Percentiles rank a stretch among this genome's conserved stretches.
Conservation (phyloP, 2,888 invertebrate species). For the Schrankia costaestrigalis region DNA sequence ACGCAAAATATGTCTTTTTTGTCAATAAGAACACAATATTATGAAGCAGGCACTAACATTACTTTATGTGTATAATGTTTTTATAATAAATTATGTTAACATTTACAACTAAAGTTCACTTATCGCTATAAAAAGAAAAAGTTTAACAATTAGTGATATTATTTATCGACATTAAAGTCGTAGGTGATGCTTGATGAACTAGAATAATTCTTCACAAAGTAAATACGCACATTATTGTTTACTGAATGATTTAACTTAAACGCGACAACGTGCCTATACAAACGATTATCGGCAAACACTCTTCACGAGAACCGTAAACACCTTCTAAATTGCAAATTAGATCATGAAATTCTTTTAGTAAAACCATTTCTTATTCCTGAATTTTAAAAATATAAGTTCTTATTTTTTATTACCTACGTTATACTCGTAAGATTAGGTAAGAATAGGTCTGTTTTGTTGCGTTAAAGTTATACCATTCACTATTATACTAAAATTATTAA, state of each 20-base stretch:
- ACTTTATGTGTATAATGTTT: conserved; percentile 70
- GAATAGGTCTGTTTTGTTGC: no score
- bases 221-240: conserved; percentile 25
- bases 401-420: not conserved
- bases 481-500: conserved; percentile 51
- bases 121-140: conserved; percentile 65
- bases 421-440: no score
- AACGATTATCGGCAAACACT: no score
- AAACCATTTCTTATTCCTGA: no score
- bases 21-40: conserved; percentile 58
- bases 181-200: conserved; percentile 58
- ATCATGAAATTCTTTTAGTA: no score
- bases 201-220: conserved; percentile 42
- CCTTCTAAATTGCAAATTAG: no score
- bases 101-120: conserved; percentile 68
- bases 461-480: conserved; percentile 29
- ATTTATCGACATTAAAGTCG: conserved; percentile 37
- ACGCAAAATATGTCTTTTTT: conserved; percentile 74
- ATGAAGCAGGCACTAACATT: conserved; percentile 79
- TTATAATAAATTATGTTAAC: conserved; percentile 78
- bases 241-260: conserved; percentile 27
- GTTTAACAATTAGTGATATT: conserved; percentile 52
- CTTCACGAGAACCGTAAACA: no score
- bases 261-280: conserved; percentile 6
- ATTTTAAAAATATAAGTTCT: no score